phyloP scores from a whole-genome alignment of 2,113 vertebrate species.

The Dolichallabes microphthalmus region DNA sequence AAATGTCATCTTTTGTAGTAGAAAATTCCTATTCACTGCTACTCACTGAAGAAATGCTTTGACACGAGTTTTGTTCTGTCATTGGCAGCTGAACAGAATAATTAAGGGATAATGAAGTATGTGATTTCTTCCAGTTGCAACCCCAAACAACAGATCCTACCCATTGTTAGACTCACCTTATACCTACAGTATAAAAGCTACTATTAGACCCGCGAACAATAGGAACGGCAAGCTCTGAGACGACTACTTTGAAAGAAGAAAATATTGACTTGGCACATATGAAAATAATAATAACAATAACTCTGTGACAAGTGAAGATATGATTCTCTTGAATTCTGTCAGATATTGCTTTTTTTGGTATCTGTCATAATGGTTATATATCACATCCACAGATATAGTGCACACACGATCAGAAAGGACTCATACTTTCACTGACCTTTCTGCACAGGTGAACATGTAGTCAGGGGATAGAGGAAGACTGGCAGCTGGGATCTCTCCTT shows the following conservation, averaged over 20 bases:
- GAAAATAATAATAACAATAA: not conserved
- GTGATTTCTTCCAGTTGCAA: not conserved
- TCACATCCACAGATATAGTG: not conserved
- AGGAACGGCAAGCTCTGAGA: not conserved
- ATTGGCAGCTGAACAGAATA: too few species aligned
- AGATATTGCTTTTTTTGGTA: not conserved
- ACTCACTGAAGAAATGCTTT: not conserved
- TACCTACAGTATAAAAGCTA: not conserved
- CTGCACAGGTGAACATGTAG: not conserved
- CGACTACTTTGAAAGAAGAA: not conserved
- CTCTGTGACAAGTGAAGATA: not conserved
- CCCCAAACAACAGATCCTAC: not conserved
- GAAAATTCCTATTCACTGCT: too few species aligned
- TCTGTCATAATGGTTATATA: not conserved
- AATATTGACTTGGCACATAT: not conserved
- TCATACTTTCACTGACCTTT: not conserved
- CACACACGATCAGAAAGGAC: not conserved
- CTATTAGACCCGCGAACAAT: not conserved
- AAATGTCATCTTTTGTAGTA: too few species aligned
- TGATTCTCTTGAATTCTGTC: not conserved
- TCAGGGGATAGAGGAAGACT: not conserved
- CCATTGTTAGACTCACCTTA: not conserved
- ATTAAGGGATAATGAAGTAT: too few species aligned
- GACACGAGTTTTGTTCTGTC: too few species aligned
- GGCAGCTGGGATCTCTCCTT: not conserved